Conservation (phyloP, 2,113 vertebrate genomes). For the Hucho hucho region DNA sequence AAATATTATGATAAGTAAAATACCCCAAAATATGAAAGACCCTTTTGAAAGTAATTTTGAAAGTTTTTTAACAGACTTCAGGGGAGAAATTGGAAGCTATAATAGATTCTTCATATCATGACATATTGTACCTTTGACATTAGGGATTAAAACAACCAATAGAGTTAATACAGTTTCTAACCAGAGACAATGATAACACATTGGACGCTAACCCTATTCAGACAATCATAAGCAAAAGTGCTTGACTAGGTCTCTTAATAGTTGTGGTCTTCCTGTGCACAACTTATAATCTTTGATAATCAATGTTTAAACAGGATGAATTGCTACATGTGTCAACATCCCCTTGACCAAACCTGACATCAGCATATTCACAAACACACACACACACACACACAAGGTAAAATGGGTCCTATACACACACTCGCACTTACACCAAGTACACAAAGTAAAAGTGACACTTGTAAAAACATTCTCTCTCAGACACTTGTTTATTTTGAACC, state of each 20-base stretch:
- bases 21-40: neutral
- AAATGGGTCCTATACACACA: neutral
- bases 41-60: neutral
- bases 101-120: too few species aligned
- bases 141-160: neutral
- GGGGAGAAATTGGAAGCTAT: too few species aligned
- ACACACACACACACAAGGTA: neutral
- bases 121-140: neutral
- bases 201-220: constrained; percentile 50
- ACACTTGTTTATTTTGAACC: constrained; percentile 50
- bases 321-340: neutral
- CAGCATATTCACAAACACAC: neutral
- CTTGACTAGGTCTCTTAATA: constrained; percentile 9
- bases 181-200: constrained; percentile 7
- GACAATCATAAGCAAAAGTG: constrained; percentile 53
- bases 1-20: neutral
- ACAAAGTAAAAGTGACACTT: neutral
- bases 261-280: neutral
- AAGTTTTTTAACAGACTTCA: too few species aligned
- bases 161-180: neutral
- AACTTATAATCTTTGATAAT: neutral
- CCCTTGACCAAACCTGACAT: neutral
- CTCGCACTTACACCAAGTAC: neutral
- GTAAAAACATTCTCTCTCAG: constrained; percentile 27
- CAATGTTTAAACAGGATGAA: neutral